Evolutionary conservation across 2,113 vertebrate species (phyloP).

Genomic region (Lagopus leucura): DNA sequence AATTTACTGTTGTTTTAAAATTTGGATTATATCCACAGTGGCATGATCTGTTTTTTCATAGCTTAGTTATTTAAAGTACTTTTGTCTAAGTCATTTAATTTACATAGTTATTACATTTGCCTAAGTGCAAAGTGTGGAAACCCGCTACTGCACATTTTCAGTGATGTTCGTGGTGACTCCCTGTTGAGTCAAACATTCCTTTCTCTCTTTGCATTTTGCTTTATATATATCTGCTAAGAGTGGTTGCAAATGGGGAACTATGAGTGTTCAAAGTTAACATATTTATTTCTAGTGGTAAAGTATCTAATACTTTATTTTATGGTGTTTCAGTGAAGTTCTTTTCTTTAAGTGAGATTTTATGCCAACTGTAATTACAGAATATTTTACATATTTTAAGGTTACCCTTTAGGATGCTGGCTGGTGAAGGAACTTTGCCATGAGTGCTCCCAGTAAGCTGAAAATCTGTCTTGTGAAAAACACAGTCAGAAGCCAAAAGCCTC

Average conservation of each 20-base stretch:
- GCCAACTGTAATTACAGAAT: neutral
- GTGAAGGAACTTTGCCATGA: neutral
- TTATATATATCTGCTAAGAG: neutral
- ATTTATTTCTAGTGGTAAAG: neutral
- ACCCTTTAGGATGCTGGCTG: neutral
- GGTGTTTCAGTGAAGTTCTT: neutral
- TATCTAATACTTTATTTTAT: neutral
- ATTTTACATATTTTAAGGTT: neutral
- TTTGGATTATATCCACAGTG: neutral
- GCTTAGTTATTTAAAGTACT: neutral
- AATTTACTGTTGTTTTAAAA: neutral
- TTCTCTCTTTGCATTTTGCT: neutral
- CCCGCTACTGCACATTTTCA: neutral
- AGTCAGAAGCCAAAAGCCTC: neutral
- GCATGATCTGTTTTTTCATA: neutral
- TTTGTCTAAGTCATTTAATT: neutral
- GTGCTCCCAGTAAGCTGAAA: neutral
- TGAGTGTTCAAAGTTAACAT: neutral
- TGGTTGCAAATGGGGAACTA: neutral
- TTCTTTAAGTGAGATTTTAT: neutral
- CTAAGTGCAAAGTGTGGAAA: neutral
- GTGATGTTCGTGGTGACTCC: neutral
- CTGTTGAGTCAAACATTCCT: neutral
- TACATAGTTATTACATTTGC: neutral
- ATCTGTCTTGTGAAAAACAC: neutral